Base-by-base conservation (phyloP, 2,113 vertebrate genomes). In the Etheostoma cragini region DNA sequence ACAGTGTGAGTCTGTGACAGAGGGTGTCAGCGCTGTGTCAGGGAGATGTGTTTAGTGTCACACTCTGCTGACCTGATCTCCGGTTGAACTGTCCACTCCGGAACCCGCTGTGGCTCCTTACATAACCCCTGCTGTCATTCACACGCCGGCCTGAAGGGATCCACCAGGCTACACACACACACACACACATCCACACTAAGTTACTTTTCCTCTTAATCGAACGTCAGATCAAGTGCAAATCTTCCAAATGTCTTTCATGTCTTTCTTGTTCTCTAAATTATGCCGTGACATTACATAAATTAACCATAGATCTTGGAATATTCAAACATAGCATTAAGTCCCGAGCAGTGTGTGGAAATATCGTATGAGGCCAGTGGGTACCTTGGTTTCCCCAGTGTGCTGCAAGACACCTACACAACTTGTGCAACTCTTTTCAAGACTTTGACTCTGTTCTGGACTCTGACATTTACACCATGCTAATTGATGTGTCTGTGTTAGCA, bases 11-110 rank as follows among this genome's bases (percentile, higher is more conserved):
- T 90, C 87, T 93, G 93, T 95, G 94, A 95, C 94, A 95, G 95
- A 95, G 93, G 89, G 94, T 95, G 95, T 95, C 94, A 95, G 94
- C 76, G 87, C 77, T 2, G 91, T 96, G 94, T 95, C 95, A 96
- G 93, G 83, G 92, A 95, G 92, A 95, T 88, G 92, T 95, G 94
- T 95, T 95, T 94, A 94, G 94, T 95, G 94, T 95, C 95, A 96
- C 95, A 96, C 94, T 94, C 94, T 90, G 94, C 94, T 95, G 95
- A 96, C 94, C 95, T 94, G 95, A 94, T 95, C 94, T 95, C 93
- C 91, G 92, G 88, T 95, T 88, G 88, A 94, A 91, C 95, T 96
- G 95, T 95, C 95, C 94, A 92, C 90, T 93, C 85, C 83, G 90
- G 90, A 30, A 91, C 95, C 93, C 93, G 64, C 91, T 92, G 95